Percentiles rank a stretch among this genome's conserved stretches.
phyloP scores from a whole-genome alignment of 2,888 invertebrate species.

The Argyresthia albistria region DNA sequence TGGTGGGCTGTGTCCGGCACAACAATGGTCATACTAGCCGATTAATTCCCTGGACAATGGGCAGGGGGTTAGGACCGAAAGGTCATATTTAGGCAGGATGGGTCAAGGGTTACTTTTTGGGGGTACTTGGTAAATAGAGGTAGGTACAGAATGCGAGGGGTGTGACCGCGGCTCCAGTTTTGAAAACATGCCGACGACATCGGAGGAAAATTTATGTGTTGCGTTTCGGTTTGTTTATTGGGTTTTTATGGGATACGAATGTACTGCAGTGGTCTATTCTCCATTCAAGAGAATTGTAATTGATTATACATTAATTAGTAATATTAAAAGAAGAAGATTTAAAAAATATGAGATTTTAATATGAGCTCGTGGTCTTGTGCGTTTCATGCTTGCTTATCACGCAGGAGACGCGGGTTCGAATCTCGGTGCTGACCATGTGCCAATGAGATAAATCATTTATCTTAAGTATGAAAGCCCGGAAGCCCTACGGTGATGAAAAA shows the following conservation, averaged over 20 bases:
- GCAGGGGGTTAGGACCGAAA: constrained; percentile 47
- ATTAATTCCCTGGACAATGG: constrained; percentile 65
- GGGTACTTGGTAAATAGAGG: constrained; percentile 58
- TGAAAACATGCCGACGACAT: constrained; percentile 53
- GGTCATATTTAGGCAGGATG: constrained; percentile 68
- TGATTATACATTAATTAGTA: too few species aligned
- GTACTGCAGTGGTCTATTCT: too few species aligned
- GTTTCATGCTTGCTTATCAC: too few species aligned
- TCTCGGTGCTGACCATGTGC: too few species aligned
- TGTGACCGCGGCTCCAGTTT: constrained; percentile 54
- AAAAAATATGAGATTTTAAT: too few species aligned
- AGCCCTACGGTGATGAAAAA: too few species aligned
- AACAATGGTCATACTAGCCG: constrained; percentile 61
- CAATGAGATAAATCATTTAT: too few species aligned
- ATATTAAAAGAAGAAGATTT: too few species aligned
- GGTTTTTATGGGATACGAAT: constrained; percentile 10
- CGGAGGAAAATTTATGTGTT: constrained; percentile 45
- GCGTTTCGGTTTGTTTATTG: constrained; percentile 14
- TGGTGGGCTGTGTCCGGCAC: constrained; percentile 46
- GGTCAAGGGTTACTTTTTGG: constrained; percentile 53
- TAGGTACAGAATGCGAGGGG: constrained; percentile 34
- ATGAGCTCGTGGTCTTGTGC: too few species aligned
- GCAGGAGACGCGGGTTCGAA: too few species aligned
- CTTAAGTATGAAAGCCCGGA: too few species aligned
- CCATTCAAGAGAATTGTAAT: too few species aligned